Evolutionary conservation across 2,888 invertebrate genomes (phyloP), one percentile per base, ranked within the genome.

Genomic region (Philonicus albiceps): DNA sequence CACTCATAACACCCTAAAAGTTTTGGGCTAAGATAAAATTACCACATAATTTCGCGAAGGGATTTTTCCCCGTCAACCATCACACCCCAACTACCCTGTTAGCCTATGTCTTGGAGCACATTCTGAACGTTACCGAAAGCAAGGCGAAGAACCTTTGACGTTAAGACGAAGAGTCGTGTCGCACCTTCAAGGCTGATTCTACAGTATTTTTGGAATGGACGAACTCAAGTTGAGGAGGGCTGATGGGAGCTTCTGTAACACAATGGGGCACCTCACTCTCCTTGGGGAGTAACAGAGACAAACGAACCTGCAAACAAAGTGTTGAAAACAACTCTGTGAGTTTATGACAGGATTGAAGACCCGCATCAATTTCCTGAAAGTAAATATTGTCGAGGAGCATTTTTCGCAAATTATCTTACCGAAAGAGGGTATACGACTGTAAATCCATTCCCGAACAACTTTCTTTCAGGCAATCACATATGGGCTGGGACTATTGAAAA

Each of bases 281-380:
- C 19, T 8, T 30, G 34, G 73, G 43, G 84, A 73, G 73, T 73
- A 84, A 84, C 84, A 84, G 73, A 64, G 73, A 40, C 72, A 40
- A 73, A 83, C 55, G 64, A 83, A 83, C 64, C 55, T 55, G 64
- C 81, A 83, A 83, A 83, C 73, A 73, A 84, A 84, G 84, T 73
- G 72, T 43, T 84, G 84, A 84, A 84, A 84, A 73, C 40, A 84
- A 73, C 73, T 73, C 73, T 73, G 72, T 40, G 64, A 84, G 84
- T 43, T 84, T 84, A 84, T 84, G 73, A 84, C 40, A 73, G 84
- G 43, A 84, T 40, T 53, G 43, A 84, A 72, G 40, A 73, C 84
- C 84, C 84, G 84, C 84, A 84, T 84, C 84, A 84, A 84, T 84
- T 84, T 84, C 73, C 84, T 72, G 43, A 40, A n/a, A 84, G 84